Conservation (phyloP, 2,797 vertebrate species). For the Microchirus variegatus region DNA sequence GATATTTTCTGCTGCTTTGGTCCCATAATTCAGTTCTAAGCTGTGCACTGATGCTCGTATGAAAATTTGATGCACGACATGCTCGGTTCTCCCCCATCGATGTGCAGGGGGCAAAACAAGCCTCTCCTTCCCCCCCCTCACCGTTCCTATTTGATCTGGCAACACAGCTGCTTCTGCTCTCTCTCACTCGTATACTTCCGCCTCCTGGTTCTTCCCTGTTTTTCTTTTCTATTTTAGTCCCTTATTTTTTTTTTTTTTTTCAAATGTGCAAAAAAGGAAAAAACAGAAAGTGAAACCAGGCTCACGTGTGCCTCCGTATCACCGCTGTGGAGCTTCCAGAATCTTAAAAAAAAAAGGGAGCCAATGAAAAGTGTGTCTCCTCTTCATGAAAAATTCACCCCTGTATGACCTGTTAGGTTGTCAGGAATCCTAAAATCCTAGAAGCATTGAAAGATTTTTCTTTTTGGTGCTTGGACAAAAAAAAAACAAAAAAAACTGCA, state of each 20-base stretch:
- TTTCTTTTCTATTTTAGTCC: not conserved
- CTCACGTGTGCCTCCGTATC: conserved; percentile 13
- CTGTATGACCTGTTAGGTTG: conserved; percentile 59
- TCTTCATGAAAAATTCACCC: conserved; percentile 64
- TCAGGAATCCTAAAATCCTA: conserved; percentile 23
- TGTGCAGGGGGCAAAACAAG: conserved; percentile 66
- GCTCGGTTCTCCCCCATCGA: conserved; percentile 68
- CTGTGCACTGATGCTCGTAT: conserved; percentile 75
- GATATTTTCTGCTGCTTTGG: conserved; percentile 83
- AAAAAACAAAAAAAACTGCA: conserved; percentile 41
- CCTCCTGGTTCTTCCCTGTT: conserved; percentile 15
- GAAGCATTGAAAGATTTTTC: conserved; percentile 33
- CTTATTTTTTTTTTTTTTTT: conserved; percentile 1
- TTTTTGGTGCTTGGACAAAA: conserved; percentile 61
- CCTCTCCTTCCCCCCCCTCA: conserved; percentile 42
- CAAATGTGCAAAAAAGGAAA: conserved; percentile 34
- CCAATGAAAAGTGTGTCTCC: conserved; percentile 35
- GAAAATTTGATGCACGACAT: conserved; percentile 80
- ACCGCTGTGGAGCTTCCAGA: not conserved
- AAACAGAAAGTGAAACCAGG: conserved; percentile 5
- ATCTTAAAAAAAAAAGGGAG: conserved; percentile 24
- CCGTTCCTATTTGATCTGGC: conserved; percentile 63
- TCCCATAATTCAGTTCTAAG: conserved; percentile 77
- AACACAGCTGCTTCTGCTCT: conserved; percentile 62
- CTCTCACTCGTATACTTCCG: conserved; percentile 34